These are phyloP conservation scores for Choristoneura fumiferana DNA, from an alignment of 1,140 invertebrate genomes.

Conservation along the genomic window DNA sequence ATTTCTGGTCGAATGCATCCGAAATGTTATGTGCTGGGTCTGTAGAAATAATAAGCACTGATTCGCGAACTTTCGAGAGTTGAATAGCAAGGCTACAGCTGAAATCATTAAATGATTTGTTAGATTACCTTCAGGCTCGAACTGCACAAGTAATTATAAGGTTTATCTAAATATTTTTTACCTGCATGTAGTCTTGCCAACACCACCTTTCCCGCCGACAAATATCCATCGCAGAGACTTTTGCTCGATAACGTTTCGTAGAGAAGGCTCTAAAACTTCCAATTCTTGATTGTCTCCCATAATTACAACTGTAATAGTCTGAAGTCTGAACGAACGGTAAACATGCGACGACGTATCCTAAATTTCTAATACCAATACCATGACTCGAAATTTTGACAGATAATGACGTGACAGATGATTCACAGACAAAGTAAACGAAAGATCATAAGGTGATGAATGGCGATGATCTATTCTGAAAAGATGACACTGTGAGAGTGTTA, in stretches of 20 bases:
- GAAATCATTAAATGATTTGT: slow-evolving; percentile 53
- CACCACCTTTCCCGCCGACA: slow-evolving; percentile 97
- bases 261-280: slow-evolving; percentile 84
- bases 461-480: no score
- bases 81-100: slow-evolving; percentile 98
- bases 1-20: slow-evolving; percentile 98
- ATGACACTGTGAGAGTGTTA: no score
- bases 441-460: no score
- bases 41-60: slow-evolving; percentile 98
- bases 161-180: slow-evolving; percentile 56
- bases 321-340: slow-evolving; percentile 1
- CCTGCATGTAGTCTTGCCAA: slow-evolving; percentile 99
- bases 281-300: slow-evolving; percentile 62
- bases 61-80: slow-evolving; percentile 94
- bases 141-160: slow-evolving; percentile 1
- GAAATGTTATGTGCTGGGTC: slow-evolving; percentile 99
- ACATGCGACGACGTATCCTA: not conserved
- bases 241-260: slow-evolving; percentile 97
- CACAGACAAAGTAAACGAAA: no score
- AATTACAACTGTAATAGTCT: not conserved
- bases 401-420: not conserved
- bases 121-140: slow-evolving; percentile 26
- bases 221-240: slow-evolving; percentile 97
- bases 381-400: slow-evolving; percentile 12
- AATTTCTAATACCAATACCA: not conserved